Evolutionary conservation across 2,888 invertebrate genomes (phyloP), one percentile per base, ranked within the genome.

Genomic region (Portevinia maculata): DNA sequence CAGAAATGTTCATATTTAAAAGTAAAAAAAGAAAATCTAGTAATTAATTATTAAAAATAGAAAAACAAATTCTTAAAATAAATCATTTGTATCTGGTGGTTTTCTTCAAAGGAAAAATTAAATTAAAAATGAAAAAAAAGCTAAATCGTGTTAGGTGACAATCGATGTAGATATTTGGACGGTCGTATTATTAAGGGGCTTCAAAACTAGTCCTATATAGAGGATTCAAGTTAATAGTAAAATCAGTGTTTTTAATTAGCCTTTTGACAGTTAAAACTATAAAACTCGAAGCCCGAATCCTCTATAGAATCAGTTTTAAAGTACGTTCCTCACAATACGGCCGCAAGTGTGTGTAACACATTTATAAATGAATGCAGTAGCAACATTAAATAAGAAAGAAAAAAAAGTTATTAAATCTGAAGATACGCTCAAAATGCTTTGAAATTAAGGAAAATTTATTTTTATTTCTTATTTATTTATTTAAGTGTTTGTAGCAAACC

Each of bases 361-460:
- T 13, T 24, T 9, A 48, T 24, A 24, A 4, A 13, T 41, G 3
- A 13, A 46, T 19, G 15, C 13, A 28, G 15, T 15, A 52, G 8
- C 24, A 13, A 21, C 28, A 24, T 24, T 21, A 39, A 17, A 67
- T 39, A 65, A 59, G 37, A 74, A 64, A 65, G 8, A 13, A 73
- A 34, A 59, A 53, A 7, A 57, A 69, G 17, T 64, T 65, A 75
- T 50, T 34, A 62, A 59, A 70, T 60, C 41, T 81, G 53, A 70
- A 59, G 64, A 60, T 59, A 52, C 64, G 70, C 69, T 64, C 70
- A 76, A 81, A 81, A 81, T 76, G 81, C 81, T 81, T 81, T 76
- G 60, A 44, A 81, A 81, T 76, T 81, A 81, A 76, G 81, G 70
- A 81, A 79, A 73, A 46, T 70, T 64, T 46, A 46, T 70, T 60